A percentile compares a stretch with the other conserved stretches of the same genome.
phyloP scores from a whole-genome alignment of 2,888 invertebrate species.

The Hydropsyche betteni region DNA sequence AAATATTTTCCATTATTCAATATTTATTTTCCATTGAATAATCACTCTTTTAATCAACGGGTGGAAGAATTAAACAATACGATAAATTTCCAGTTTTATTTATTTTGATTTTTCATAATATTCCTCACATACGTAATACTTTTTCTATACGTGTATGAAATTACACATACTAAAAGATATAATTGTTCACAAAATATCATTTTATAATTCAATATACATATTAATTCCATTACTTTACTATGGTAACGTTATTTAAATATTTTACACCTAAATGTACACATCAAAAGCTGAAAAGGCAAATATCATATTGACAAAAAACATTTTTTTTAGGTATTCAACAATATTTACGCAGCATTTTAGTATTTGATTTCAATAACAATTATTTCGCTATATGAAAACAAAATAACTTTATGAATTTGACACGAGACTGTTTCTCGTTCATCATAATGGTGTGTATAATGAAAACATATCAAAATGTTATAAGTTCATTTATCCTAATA shows the following conservation, averaged over 20 bases:
- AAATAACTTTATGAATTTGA: constrained; percentile 17
- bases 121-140: constrained; percentile 4
- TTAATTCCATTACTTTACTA: constrained; percentile 19
- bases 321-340: constrained; percentile 34
- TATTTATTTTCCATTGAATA: background rate
- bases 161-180: constrained; percentile 40
- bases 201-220: constrained; percentile 41
- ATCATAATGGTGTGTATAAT: background rate
- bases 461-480: too few species aligned
- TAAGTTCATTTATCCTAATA: constrained; percentile 1
- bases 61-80: constrained; percentile 33
- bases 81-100: constrained; percentile 39
- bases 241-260: constrained; percentile 35
- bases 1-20: too few species aligned
- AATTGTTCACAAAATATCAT: constrained; percentile 50
- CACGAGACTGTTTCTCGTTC: background rate
- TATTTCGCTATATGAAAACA: constrained; percentile 6
- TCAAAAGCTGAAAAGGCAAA: constrained; percentile 45
- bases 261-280: constrained; percentile 36
- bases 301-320: constrained; percentile 44
- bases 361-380: constrained; percentile 15
- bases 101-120: constrained; percentile 44
- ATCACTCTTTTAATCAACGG: constrained; percentile 5
- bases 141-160: constrained; percentile 37
- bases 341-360: constrained; percentile 8